A percentile compares a stretch with the other conserved stretches of the same genome.
Evolutionary conservation across 2,888 invertebrate genomes (phyloP).

Genomic region (Seira sanloemensis): DNA sequence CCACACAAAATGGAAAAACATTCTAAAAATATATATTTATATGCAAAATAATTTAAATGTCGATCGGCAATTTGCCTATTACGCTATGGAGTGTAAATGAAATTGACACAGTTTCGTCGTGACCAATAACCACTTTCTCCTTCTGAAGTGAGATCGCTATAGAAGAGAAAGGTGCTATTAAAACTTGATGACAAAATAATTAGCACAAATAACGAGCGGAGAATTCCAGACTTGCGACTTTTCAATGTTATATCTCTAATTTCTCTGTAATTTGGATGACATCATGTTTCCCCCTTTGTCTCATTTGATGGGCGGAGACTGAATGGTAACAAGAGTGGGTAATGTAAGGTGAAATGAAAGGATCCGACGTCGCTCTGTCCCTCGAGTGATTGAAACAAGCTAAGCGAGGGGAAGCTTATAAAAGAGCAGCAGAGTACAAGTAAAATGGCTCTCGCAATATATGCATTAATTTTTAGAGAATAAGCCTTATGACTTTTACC

Average conservation of each 20-base stretch:
- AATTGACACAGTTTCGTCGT: not conserved
- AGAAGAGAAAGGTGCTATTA: slow-evolving; percentile 10
- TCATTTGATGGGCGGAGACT: slow-evolving; percentile 14
- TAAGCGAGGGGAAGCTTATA: not conserved
- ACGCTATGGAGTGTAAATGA: no score
- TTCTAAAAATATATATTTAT: no score
- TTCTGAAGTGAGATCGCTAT: no score
- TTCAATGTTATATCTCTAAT: slow-evolving; percentile 46
- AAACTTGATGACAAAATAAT: slow-evolving; percentile 5
- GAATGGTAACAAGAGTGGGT: not conserved
- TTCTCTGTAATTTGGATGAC: slow-evolving; percentile 49
- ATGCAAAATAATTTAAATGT: no score
- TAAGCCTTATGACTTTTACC: not conserved
- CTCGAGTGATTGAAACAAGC: not conserved
- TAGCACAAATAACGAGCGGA: slow-evolving; percentile 18
- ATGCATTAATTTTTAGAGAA: not conserved
- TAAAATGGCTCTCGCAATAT: not conserved
- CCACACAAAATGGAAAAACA: no score
- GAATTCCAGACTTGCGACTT: slow-evolving; percentile 16
- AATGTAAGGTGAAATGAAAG: not conserved
- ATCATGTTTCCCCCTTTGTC: slow-evolving; percentile 37
- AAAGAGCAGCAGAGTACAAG: not conserved
- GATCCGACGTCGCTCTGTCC: not conserved
- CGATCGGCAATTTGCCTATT: no score
- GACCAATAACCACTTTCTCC: not conserved